Conservation (phyloP, 2,888 invertebrate species). For the Dryobotodes eremita region DNA sequence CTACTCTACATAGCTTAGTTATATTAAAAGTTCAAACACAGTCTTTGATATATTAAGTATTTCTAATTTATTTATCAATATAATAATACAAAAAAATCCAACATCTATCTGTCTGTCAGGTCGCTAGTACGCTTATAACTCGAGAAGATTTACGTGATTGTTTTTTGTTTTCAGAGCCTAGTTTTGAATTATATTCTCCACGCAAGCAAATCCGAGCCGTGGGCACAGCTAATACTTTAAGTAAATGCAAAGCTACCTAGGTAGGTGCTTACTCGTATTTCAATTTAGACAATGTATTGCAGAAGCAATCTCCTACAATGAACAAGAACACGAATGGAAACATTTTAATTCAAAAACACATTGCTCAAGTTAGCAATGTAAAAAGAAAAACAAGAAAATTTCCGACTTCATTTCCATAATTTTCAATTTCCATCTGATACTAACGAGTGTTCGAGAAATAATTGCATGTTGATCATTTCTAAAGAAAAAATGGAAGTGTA, state of each 20-base stretch:
- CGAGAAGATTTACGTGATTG: too few species aligned
- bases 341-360: slow-evolving; percentile 30
- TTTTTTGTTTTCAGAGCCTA: too few species aligned
- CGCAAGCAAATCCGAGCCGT: too few species aligned
- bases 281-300: background rate
- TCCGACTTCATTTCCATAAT: slow-evolving; percentile 29
- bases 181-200: too few species aligned
- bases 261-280: background rate
- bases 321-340: slow-evolving; percentile 11
- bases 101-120: background rate
- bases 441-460: slow-evolving; percentile 25
- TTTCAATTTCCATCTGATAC: slow-evolving; percentile 31
- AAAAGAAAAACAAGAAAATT: slow-evolving; percentile 22
- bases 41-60: background rate
- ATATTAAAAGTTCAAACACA: background rate
- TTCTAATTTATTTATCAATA: too few species aligned
- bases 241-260: too few species aligned
- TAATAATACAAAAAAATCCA: too few species aligned
- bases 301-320: background rate
- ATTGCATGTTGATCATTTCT: slow-evolving; percentile 24
- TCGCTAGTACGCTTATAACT: background rate
- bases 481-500: slow-evolving; percentile 3
- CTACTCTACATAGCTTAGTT: too few species aligned
- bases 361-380: slow-evolving; percentile 3
- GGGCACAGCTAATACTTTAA: too few species aligned